Conservation (phyloP, 2,113 vertebrate species). For the Strigops habroptila region DNA sequence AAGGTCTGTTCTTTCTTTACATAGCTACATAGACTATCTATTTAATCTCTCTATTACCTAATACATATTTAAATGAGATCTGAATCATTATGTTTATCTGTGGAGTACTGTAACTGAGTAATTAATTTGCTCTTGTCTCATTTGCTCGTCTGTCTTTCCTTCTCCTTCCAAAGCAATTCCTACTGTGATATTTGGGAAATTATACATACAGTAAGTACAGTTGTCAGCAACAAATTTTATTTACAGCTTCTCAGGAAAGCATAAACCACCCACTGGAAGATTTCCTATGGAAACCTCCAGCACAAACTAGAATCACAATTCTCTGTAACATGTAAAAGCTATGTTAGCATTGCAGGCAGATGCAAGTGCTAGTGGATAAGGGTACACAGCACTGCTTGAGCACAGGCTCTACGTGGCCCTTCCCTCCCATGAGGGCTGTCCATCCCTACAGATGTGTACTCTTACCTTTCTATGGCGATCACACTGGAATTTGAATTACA, state of each 20-base stretch:
- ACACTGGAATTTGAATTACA: background rate
- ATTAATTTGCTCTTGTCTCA: background rate
- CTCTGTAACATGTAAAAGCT: background rate
- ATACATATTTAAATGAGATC: background rate
- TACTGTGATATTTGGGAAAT: background rate
- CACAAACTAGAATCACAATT: background rate
- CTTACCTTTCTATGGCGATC: background rate
- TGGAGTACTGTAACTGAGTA: background rate
- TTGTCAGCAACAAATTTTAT: background rate
- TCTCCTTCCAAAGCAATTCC: background rate
- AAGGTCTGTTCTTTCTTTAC: background rate
- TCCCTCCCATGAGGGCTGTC: background rate
- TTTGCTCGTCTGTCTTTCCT: background rate
- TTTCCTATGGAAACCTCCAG: background rate
- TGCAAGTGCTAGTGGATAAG: accelerated
- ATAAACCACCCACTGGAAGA: background rate
- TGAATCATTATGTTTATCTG: background rate
- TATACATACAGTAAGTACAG: background rate
- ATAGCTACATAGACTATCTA: background rate
- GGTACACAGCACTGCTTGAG: background rate
- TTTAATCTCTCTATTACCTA: background rate
- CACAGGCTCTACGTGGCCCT: background rate
- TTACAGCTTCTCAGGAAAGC: background rate
- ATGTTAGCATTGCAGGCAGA: accelerated
- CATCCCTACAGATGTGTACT: background rate